A percentile compares a stretch with the other conserved stretches of the same genome.
These are phyloP conservation scores for Hormaphis cornu DNA, from an alignment of 1,140 invertebrate genomes.

Conservation along the genomic window DNA sequence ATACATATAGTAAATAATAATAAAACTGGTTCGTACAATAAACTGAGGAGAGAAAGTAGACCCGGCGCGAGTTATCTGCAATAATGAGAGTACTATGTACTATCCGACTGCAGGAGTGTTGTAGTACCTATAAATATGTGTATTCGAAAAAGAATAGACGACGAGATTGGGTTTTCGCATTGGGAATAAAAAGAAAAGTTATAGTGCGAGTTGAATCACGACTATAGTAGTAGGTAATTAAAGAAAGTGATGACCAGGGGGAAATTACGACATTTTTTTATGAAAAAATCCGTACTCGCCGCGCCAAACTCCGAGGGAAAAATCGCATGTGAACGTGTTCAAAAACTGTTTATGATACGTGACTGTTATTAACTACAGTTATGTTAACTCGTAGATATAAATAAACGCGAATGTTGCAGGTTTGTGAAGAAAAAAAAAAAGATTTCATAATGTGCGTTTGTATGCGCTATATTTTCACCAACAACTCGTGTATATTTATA, in stretches of 20 bases:
- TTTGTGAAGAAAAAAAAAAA: too few species aligned
- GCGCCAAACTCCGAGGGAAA: not conserved
- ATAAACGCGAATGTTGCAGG: too few species aligned
- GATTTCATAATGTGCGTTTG: too few species aligned
- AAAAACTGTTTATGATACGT: too few species aligned
- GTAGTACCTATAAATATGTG: too few species aligned
- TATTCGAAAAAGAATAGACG: not conserved
- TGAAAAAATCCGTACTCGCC: not conserved
- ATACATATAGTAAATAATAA: not conserved
- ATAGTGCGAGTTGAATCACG: not conserved
- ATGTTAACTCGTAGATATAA: too few species aligned
- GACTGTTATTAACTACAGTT: too few species aligned
- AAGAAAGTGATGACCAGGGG: not conserved
- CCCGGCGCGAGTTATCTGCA: not conserved
- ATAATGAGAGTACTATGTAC: slow-evolving; percentile 17
- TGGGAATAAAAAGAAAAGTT: slow-evolving; percentile 15
- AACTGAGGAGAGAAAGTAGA: slow-evolving; percentile 20
- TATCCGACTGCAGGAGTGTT: too few species aligned
- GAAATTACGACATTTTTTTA: not conserved
- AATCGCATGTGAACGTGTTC: too few species aligned
- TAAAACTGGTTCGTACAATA: slow-evolving; percentile 26
- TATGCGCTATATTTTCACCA: too few species aligned
- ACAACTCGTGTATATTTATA: too few species aligned
- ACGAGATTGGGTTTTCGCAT: slow-evolving; percentile 9
- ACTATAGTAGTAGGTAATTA: slow-evolving; percentile 6